A percentile compares a stretch with the other conserved stretches of the same genome.
These are phyloP conservation scores for Epinotia nisella DNA, from an alignment of 2,888 invertebrate species.

Conservation along the genomic window DNA sequence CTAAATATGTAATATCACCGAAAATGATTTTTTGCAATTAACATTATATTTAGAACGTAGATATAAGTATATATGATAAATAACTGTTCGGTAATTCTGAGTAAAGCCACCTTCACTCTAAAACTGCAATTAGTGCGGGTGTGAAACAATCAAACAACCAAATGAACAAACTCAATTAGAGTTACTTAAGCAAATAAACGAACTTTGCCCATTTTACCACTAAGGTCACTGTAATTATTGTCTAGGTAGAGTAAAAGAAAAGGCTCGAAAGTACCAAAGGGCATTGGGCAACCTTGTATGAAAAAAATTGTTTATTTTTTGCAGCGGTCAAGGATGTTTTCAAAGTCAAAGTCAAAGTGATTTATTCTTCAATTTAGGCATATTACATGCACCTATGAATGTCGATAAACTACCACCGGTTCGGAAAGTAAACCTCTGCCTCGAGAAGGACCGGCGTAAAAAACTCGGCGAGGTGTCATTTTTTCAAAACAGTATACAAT, in stretches of 20 bases:
- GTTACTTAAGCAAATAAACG: conserved; percentile 16
- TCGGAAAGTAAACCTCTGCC: too few relatives aligned
- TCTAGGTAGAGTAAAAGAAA: not conserved
- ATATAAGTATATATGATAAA: not conserved
- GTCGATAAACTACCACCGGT: too few relatives aligned
- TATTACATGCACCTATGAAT: too few relatives aligned
- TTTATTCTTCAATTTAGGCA: too few relatives aligned
- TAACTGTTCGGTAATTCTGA: not conserved
- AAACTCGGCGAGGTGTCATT: too few relatives aligned
- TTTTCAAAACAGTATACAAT: too few relatives aligned
- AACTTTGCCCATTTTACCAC: conserved; percentile 21
- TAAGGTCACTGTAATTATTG: not conserved
- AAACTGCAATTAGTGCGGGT: conserved; percentile 11
- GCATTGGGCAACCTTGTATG: too few relatives aligned
- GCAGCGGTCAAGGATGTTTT: too few relatives aligned
- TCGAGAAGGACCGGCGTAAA: too few relatives aligned
- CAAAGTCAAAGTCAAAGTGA: too few relatives aligned
- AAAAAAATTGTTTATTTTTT: too few relatives aligned
- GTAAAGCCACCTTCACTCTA: not conserved
- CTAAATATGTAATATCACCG: too few relatives aligned
- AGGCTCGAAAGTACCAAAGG: not conserved
- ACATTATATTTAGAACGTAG: not conserved
- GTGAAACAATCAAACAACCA: conserved; percentile 25
- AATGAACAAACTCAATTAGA: conserved; percentile 24
- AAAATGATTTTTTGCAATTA: not conserved